Conservation (phyloP, 2,888 invertebrate genomes). For the Oxytorus armatus region DNA sequence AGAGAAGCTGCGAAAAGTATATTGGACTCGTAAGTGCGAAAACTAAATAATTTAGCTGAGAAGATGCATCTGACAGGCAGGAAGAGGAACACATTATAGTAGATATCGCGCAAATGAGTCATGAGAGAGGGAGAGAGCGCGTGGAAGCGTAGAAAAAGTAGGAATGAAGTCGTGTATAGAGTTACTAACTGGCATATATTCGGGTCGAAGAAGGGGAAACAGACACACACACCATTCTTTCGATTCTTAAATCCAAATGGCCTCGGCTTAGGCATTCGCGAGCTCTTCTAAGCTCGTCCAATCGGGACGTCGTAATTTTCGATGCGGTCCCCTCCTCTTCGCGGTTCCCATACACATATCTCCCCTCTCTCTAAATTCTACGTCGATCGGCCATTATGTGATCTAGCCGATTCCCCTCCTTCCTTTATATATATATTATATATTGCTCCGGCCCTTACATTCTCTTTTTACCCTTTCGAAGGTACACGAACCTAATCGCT, state of each 20-base stretch:
- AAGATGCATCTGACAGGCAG: conserved; percentile 11
- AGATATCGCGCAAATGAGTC: conserved; percentile 50
- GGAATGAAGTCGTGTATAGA: conserved; percentile 36
- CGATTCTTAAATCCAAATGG: conserved; percentile 81
- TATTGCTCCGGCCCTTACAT: conserved; percentile 4
- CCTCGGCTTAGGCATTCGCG: conserved; percentile 73
- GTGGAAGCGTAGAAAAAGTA: conserved; percentile 47
- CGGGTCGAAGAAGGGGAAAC: neutral
- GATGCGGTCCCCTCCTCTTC: conserved; percentile 69
- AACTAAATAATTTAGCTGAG: conserved; percentile 18
- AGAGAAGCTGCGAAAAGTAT: conserved; percentile 1
- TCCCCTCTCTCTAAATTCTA: conserved; percentile 40
- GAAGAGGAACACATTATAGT: neutral
- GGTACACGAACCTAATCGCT: neutral
- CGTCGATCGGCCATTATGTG: conserved; percentile 66
- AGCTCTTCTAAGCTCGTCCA: conserved; percentile 73
- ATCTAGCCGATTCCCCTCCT: conserved; percentile 36
- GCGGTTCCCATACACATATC: neutral
- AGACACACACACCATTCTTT: conserved; percentile 77
- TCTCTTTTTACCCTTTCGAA: neutral
- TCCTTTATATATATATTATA: neutral
- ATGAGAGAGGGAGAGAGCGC: conserved; percentile 50
- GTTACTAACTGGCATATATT: conserved; percentile 30
- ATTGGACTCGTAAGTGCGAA: neutral
- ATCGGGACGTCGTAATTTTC: conserved; percentile 77